Conservation (phyloP, 1,140 invertebrate genomes). For the Lucilia cuprina region DNA sequence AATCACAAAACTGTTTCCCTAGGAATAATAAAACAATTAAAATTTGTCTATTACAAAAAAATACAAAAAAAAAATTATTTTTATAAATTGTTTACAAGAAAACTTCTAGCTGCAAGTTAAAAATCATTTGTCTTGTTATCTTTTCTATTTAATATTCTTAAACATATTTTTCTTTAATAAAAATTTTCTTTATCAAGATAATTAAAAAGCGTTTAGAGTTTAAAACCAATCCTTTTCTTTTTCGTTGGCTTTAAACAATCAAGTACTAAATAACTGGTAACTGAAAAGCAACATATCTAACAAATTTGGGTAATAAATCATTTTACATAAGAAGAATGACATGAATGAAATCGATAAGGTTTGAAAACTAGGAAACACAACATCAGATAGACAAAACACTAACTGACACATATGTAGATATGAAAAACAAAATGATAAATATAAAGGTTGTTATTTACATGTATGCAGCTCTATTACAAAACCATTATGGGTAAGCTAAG, state of each 20-base stretch:
- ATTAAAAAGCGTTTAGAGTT: constrained; percentile 26
- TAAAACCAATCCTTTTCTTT: constrained; percentile 11
- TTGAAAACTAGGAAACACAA: neutral
- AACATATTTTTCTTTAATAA: neutral
- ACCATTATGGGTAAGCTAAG: neutral
- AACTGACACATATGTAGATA: neutral
- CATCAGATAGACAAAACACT: neutral
- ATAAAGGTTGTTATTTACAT: neutral
- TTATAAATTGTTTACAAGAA: neutral
- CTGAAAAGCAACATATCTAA: constrained; percentile 12
- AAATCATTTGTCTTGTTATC: constrained; percentile 14
- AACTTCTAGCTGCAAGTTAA: neutral
- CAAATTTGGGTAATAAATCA: constrained; percentile 36
- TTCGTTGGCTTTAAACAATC: neutral
- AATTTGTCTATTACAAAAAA: constrained; percentile 26
- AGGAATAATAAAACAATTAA: constrained; percentile 10
- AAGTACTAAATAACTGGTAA: neutral
- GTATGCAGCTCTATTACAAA: constrained; percentile 15
- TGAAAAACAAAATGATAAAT: neutral
- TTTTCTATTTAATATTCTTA: neutral
- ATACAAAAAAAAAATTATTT: no score
- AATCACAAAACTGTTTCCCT: constrained; percentile 25
- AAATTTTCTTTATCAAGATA: constrained; percentile 33
- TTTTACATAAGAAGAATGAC: constrained; percentile 22
- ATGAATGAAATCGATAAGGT: constrained; percentile 36